phyloP scores from a whole-genome alignment of 2,888 invertebrate species.

The Temnothorax rugatulus region DNA sequence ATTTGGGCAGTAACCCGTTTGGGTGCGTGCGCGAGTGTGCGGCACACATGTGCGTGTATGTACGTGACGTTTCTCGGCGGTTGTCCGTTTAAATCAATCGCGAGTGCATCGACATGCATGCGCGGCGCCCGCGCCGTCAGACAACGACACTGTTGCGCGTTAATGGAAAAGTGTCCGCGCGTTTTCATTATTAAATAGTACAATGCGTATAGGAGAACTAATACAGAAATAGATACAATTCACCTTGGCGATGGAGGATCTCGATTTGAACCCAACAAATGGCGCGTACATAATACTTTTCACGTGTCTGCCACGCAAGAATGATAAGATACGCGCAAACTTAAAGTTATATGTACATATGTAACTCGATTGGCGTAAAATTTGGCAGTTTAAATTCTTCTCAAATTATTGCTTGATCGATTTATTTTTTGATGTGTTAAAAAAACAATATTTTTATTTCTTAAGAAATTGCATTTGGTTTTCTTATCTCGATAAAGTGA shows the following conservation, averaged over 20 bases:
- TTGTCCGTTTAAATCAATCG: conserved; percentile 30
- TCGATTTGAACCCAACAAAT: neutral
- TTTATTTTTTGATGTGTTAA: neutral
- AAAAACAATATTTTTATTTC: neutral
- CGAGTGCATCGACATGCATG: conserved; percentile 3
- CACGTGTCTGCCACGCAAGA: neutral
- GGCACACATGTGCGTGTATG: neutral
- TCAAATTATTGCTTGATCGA: neutral
- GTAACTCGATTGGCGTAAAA: neutral
- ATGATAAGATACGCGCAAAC: neutral
- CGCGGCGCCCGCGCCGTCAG: neutral
- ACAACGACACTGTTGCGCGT: conserved; percentile 1
- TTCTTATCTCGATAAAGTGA: neutral
- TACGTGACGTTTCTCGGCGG: conserved; percentile 5
- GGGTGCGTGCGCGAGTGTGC: conserved; percentile 1
- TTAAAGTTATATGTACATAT: neutral
- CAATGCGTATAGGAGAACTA: neutral
- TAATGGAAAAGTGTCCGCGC: conserved; percentile 31
- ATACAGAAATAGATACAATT: neutral
- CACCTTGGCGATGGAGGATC: neutral
- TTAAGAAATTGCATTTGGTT: neutral
- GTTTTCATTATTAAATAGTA: conserved; percentile 11
- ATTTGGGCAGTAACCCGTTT: conserved; percentile 51
- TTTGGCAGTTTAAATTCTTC: neutral
- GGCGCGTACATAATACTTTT: neutral